phyloP scores from a whole-genome alignment of 2,113 vertebrate species.

The Galeopterus variegatus region DNA sequence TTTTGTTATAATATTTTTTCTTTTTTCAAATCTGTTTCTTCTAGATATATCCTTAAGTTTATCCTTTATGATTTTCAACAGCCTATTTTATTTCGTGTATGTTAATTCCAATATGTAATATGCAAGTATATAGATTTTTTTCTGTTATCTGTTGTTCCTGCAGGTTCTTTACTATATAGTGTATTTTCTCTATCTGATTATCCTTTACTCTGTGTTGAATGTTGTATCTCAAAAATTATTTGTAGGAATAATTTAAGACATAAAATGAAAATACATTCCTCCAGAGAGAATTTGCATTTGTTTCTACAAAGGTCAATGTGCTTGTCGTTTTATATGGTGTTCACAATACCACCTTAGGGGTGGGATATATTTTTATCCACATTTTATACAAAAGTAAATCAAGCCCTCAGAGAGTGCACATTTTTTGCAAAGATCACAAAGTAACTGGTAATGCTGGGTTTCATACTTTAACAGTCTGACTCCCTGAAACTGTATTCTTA shows the following conservation, averaged over 20 bases:
- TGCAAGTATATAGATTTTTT: not conserved
- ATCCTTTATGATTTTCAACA: not conserved
- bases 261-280: not conserved
- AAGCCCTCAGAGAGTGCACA: not conserved
- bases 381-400: not conserved
- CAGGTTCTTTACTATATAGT: not conserved
- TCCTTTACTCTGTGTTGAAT: not conserved
- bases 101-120: not conserved
- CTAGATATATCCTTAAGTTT: not conserved
- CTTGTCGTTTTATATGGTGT: fast-evolving
- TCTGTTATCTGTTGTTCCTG: not conserved
- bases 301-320: not conserved
- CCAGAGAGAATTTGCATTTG: not conserved
- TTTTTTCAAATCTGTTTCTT: not conserved
- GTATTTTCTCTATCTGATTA: not conserved
- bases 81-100: not conserved
- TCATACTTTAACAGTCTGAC: not conserved
- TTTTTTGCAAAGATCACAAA: not conserved
- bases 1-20: not conserved
- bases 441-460: not conserved
- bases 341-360: not conserved
- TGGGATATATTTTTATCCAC: not conserved
- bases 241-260: not conserved
- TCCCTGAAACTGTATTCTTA: not conserved
- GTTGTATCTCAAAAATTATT: not conserved